Percentiles rank a stretch among this genome's conserved stretches.
Conservation (phyloP, 2,797 vertebrate species). For the Sylvia borin region DNA sequence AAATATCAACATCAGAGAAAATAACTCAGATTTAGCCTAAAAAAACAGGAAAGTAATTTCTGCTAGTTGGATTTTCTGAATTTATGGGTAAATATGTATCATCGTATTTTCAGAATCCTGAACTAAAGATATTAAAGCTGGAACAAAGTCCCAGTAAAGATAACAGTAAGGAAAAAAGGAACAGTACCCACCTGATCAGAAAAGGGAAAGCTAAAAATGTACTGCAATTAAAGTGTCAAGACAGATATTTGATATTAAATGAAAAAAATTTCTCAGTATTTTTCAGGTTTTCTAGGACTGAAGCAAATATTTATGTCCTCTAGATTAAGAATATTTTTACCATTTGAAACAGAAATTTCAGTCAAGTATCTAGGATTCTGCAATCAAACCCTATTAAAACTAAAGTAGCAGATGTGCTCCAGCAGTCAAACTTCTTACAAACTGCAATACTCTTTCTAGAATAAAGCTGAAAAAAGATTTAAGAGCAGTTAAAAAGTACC, state of each 20-base stretch:
- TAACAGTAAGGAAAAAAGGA: background rate
- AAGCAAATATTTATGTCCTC: background rate
- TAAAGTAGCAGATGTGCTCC: conserved; percentile 15
- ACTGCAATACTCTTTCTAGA: background rate
- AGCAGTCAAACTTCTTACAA: background rate
- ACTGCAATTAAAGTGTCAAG: background rate
- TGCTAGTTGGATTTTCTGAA: background rate
- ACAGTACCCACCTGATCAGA: background rate
- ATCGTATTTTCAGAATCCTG: background rate
- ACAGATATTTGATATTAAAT: background rate
- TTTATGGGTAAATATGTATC: background rate
- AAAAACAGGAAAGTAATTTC: background rate
- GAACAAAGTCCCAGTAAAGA: background rate
- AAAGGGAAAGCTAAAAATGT: background rate
- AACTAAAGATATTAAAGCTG: background rate
- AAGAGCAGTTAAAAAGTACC: background rate
- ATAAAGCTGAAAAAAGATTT: background rate
- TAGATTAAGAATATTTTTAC: conserved; percentile 5
- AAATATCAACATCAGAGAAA: conserved; percentile 1
- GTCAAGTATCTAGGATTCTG: background rate
- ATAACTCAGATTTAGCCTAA: background rate
- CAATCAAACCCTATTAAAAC: background rate
- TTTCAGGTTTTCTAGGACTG: background rate
- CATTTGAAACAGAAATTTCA: background rate
- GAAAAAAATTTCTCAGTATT: background rate